These are phyloP conservation scores for Phyllostomus discolor DNA, from an alignment of 2,113 vertebrate genomes.

Conservation along the genomic window DNA sequence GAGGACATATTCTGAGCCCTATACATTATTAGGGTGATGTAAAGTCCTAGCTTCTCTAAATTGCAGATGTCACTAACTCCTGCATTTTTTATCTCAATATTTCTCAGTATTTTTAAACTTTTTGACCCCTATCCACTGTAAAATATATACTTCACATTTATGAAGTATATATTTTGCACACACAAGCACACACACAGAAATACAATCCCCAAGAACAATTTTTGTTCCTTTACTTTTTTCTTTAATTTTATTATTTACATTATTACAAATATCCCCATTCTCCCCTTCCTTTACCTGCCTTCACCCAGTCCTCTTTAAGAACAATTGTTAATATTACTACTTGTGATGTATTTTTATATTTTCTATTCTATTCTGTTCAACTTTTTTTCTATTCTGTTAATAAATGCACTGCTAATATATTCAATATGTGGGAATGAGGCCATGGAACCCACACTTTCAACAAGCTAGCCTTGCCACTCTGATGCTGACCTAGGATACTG, in stretches of 20 bases:
- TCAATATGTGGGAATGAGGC: neutral
- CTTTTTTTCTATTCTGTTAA: neutral
- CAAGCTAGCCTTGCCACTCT: neutral
- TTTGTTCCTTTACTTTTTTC: neutral
- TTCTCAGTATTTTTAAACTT: conserved; percentile 10
- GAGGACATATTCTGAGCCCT: neutral
- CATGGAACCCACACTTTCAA: neutral
- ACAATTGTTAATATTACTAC: neutral
- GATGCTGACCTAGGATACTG: neutral
- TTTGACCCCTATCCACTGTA: neutral
- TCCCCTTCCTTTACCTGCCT: no score
- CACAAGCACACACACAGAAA: neutral
- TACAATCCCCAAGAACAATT: neutral
- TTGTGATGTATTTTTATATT: neutral
- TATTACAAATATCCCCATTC: no score
- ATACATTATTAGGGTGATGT: neutral
- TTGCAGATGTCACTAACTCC: neutral
- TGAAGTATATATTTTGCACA: neutral
- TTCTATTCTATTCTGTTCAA: neutral
- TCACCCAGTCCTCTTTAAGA: neutral
- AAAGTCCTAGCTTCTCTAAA: neutral
- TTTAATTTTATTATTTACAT: no score
- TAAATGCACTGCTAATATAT: neutral
- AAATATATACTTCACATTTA: neutral
- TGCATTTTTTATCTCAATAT: neutral